Percentiles rank a stretch among this genome's conserved stretches.
Conservation (phyloP, 2,113 vertebrate species). For the Calonectris borealis region DNA sequence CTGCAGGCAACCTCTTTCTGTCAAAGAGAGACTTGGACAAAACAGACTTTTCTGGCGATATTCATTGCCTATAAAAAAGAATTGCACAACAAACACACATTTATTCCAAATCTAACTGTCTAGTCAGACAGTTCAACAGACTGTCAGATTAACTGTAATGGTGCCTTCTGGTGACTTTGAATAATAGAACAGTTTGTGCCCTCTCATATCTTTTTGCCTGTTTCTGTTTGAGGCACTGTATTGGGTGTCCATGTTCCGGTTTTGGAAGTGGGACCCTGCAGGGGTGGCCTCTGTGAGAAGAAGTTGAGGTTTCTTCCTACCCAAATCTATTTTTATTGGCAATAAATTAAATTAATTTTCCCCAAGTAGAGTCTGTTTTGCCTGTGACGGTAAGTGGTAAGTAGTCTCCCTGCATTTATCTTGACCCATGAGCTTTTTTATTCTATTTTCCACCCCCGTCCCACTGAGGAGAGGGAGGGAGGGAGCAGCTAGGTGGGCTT, state of each 20-base stretch:
- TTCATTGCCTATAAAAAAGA: constrained; percentile 1
- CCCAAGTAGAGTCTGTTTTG: background rate
- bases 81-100: background rate
- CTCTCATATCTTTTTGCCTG: background rate
- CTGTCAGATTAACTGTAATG: constrained; percentile 6
- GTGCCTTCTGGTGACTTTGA: constrained; percentile 20
- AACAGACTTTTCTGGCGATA: background rate
- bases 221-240: background rate
- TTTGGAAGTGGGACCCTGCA: background rate
- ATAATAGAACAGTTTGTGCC: background rate
- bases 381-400: background rate
- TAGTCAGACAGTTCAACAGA: constrained; percentile 7
- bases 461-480: background rate
- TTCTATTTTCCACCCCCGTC: accelerated
- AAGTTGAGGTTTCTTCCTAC: background rate
- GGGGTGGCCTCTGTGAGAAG: background rate
- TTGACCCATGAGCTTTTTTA: background rate
- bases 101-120: constrained; percentile 3
- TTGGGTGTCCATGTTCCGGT: accelerated
- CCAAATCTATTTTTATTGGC: background rate
- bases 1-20: background rate
- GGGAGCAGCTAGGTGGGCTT: background rate
- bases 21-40: background rate
- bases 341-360: background rate
- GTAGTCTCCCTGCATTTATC: background rate